A percentile compares a stretch with the other conserved stretches of the same genome.
phyloP scores from a whole-genome alignment of 2,113 vertebrate genomes.

The Mola mola region DNA sequence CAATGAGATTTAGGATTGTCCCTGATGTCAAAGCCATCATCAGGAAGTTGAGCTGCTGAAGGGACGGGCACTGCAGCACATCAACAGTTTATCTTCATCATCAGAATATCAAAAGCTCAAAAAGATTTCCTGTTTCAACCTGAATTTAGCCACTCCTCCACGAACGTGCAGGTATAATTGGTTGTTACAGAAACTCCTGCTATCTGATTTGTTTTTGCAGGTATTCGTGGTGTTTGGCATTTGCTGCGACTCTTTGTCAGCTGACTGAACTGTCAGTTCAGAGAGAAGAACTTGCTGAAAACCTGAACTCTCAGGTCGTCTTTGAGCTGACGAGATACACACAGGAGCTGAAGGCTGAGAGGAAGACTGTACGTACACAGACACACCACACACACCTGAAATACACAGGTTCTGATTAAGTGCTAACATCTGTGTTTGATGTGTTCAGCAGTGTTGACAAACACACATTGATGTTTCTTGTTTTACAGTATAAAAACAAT shows the following conservation, averaged over 20 bases:
- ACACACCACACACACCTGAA: background rate
- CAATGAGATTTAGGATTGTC: too few species aligned
- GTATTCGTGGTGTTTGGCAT: slow-evolving; percentile 91
- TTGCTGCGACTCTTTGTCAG: slow-evolving; percentile 90
- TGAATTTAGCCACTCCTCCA: too few species aligned
- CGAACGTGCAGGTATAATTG: background rate
- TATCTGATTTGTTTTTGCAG: slow-evolving; percentile 76
- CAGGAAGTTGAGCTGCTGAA: too few species aligned
- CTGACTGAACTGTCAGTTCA: slow-evolving; percentile 90
- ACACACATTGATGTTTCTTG: background rate
- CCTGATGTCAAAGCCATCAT: too few species aligned
- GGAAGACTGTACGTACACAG: slow-evolving; percentile 88
- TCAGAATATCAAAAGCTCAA: too few species aligned
- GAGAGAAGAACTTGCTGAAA: slow-evolving; percentile 93
- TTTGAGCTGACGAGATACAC: slow-evolving; percentile 87
- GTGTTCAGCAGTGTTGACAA: too few species aligned
- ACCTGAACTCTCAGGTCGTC: slow-evolving; percentile 88
- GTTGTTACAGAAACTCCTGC: slow-evolving; percentile 83
- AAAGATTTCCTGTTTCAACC: too few species aligned
- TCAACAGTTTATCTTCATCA: too few species aligned
- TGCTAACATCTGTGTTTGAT: too few species aligned
- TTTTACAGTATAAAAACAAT: background rate
- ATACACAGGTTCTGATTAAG: too few species aligned
- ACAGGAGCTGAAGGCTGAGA: slow-evolving; percentile 95
- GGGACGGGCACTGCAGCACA: too few species aligned